These are phyloP conservation scores for Meteorus sp. DNA, from an alignment of 1,140 invertebrate genomes.

Conservation along the genomic window DNA sequence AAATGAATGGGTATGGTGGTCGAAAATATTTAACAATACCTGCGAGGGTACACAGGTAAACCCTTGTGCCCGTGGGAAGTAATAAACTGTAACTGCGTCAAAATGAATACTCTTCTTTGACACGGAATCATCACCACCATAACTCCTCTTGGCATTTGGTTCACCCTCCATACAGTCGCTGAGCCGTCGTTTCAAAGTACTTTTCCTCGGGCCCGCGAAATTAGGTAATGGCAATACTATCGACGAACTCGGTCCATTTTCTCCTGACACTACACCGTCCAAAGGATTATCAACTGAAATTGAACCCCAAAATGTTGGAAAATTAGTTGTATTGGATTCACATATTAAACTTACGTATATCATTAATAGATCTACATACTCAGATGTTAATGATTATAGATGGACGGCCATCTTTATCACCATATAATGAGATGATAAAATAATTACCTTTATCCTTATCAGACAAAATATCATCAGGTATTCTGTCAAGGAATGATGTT, in stretches of 20 bases:
- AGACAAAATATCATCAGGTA: slow-evolving; percentile 56
- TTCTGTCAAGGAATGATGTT: slow-evolving; percentile 59
- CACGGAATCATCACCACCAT: slow-evolving; percentile 44
- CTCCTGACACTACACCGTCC: slow-evolving; percentile 31
- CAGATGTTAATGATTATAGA: too few species aligned
- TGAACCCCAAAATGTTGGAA: slow-evolving; percentile 7
- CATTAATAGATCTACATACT: too few species aligned
- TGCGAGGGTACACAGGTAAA: slow-evolving; percentile 97
- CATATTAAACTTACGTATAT: too few species aligned
- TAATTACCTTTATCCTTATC: slow-evolving; percentile 50
- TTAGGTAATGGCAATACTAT: slow-evolving; percentile 31
- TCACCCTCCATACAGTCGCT: slow-evolving; percentile 50
- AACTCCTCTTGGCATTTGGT: slow-evolving; percentile 56
- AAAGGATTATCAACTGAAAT: slow-evolving; percentile 38
- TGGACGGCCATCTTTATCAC: too few species aligned
- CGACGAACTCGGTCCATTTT: slow-evolving; percentile 7
- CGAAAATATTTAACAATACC: slow-evolving; percentile 49
- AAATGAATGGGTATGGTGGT: not conserved
- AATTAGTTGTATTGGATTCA: too few species aligned
- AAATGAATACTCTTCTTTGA: slow-evolving; percentile 84
- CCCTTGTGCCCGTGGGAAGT: slow-evolving; percentile 94
- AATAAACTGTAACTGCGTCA: slow-evolving; percentile 91
- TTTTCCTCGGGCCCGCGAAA: slow-evolving; percentile 50
- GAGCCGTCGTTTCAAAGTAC: slow-evolving; percentile 62
- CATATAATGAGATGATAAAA: slow-evolving; percentile 1